A percentile compares a stretch with the other conserved stretches of the same genome.
phyloP scores from a whole-genome alignment of 2,888 invertebrate species.

The Apamea monoglypha region DNA sequence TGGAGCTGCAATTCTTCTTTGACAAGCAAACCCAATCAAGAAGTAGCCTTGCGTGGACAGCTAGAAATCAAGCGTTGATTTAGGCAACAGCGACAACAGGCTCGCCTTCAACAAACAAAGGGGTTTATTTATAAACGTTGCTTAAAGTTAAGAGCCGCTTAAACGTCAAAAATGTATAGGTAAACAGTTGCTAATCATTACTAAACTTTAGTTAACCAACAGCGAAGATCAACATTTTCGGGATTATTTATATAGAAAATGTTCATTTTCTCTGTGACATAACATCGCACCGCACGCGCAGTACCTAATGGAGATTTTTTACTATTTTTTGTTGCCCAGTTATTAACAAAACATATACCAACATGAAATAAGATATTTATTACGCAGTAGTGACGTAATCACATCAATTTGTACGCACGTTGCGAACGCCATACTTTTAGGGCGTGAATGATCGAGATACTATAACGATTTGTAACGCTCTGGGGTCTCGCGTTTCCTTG shows the following conservation, averaged over 20 bases:
- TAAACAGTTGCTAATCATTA: neutral
- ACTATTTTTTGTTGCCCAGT: conserved; percentile 8
- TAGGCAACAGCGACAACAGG: too few relatives aligned
- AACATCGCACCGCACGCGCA: conserved; percentile 36
- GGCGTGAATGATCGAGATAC: conserved; percentile 46
- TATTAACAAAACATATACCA: conserved; percentile 39
- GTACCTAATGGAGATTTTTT: conserved; percentile 28
- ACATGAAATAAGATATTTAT: conserved; percentile 40
- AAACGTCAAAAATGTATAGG: neutral
- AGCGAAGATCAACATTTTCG: too few relatives aligned
- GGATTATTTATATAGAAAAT: neutral
- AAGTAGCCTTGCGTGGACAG: neutral
- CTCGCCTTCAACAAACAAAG: neutral
- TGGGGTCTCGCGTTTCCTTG: conserved; percentile 14
- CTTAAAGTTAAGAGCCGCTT: too few relatives aligned
- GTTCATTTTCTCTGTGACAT: conserved; percentile 23
- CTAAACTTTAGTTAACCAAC: neutral
- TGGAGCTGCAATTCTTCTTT: neutral
- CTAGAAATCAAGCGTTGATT: neutral
- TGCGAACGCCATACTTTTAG: conserved; percentile 41
- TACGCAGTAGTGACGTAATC: conserved; percentile 41
- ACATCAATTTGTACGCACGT: conserved; percentile 33
- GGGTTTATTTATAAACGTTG: neutral
- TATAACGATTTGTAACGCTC: conserved; percentile 29
- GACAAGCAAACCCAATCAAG: neutral